These are phyloP conservation scores for Gastrophryne carolinensis DNA, from an alignment of 2,797 vertebrate species.

Conservation along the genomic window DNA sequence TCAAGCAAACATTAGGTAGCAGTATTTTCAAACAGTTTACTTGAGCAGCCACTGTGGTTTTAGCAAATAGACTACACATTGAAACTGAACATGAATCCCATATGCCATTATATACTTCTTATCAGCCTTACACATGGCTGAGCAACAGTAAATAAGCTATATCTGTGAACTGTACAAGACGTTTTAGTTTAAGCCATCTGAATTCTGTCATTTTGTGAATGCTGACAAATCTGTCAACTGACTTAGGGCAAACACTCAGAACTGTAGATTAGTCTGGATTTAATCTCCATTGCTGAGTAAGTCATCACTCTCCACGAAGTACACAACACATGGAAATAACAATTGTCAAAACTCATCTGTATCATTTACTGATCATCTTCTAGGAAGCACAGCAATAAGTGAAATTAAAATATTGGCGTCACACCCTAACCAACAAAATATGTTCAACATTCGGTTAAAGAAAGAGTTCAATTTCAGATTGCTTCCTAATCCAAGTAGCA, in stretches of 20 bases:
- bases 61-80: neutral
- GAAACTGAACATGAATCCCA: neutral
- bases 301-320: neutral
- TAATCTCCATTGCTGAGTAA: neutral
- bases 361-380: neutral
- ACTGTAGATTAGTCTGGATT: neutral
- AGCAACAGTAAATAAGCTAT: neutral
- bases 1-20: neutral
- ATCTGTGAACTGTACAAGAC: neutral
- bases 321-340: neutral
- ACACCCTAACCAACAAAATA: neutral
- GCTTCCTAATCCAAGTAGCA: no score
- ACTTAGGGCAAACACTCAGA: neutral
- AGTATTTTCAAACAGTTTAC: neutral
- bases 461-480: no score
- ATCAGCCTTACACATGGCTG: neutral
- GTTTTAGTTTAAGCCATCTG: neutral
- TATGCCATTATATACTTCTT: neutral
- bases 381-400: neutral
- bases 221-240: neutral
- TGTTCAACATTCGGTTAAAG: no score
- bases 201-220: neutral
- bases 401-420: neutral
- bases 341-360: neutral
- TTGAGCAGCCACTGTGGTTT: neutral